Percentiles rank a stretch among this genome's conserved stretches.
Evolutionary conservation across 2,888 invertebrate genomes (phyloP).

Genomic region (Aethes cnicana): DNA sequence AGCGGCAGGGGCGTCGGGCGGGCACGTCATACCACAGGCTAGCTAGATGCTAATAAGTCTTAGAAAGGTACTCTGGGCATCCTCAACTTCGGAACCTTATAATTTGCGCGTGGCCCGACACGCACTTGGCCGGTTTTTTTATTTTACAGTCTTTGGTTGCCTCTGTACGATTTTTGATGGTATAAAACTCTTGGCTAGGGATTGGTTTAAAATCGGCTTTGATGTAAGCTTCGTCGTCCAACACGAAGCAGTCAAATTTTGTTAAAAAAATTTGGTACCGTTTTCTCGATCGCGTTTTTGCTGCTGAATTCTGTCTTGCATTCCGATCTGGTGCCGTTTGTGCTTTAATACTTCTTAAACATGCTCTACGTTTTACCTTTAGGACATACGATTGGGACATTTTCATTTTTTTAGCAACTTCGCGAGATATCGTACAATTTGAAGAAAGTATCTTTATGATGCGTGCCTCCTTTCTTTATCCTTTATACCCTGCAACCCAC

Average conservation of each 20-base stretch:
- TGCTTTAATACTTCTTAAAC: neutral
- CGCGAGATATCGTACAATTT: too few relatives aligned
- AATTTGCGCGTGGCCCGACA: too few relatives aligned
- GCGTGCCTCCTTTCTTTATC: too few relatives aligned
- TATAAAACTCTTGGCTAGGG: neutral
- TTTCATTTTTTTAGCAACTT: neutral
- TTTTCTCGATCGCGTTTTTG: neutral
- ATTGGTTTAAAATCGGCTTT: slow-evolving; percentile 2
- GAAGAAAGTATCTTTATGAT: too few relatives aligned
- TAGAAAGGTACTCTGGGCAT: too few relatives aligned
- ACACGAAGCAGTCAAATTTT: neutral
- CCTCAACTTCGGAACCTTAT: too few relatives aligned
- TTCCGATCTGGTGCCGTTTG: neutral
- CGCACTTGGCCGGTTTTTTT: too few relatives aligned
- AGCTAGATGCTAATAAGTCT: too few relatives aligned
- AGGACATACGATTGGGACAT: neutral
- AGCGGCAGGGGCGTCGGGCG: too few relatives aligned
- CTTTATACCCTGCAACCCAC: too few relatives aligned
- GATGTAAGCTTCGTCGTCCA: neutral
- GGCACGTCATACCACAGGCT: too few relatives aligned
- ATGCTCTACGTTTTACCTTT: neutral
- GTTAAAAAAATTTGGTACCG: neutral
- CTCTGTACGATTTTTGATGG: neutral
- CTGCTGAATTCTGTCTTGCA: neutral
- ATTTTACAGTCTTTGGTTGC: neutral